Base-by-base conservation (phyloP, 1,140 invertebrate genomes). In the Lasaia peninsularis region DNA sequence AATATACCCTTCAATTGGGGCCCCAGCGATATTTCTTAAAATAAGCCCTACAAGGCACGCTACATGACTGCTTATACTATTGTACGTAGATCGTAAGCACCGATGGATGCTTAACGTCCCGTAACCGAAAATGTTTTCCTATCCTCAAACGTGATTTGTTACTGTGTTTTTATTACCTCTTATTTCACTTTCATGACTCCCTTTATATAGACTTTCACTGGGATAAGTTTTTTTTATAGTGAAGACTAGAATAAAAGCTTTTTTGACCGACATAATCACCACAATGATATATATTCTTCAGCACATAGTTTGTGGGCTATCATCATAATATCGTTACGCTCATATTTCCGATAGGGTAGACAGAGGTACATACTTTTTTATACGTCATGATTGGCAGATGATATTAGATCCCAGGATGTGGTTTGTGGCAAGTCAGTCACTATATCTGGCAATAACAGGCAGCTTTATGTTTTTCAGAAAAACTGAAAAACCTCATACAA, bases 91-190 rank as follows among this genome's bases (percentile, higher is more conserved):
- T 52, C 32, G 50, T 52, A n/a, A 34, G 50, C 35, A 28, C 53
- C 37, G 35, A 14, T 21, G 11, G 8, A 32, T 52, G 53, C 21
- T 55, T 55, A 55, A 55, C 35, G 53, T 55, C 37, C 53, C 53
- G 12, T 55, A 16, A 55, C 53, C 24, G 35, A 24, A 54, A 49
- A 69, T 71, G 68, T 71, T 75, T 78, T 69, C 67, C 66, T 52
- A 70, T 65, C 63, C 62, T 60, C 32, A 12, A 34, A 28, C 48
- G 55, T 69, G 69, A 68, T 57, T 77, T 74, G 67, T 70, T 65
- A 59, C 57, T 49, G 40, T 18, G 48, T 59, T 63, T 65, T 66
- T 68, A 65, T 64, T 73, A 55, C 66, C 62, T 68, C 49, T 52
- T 40, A 12, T 53, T 59, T 60, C 66, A 64, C 28, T 55, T 55